Evolutionary conservation across 2,888 invertebrate genomes (phyloP).

Genomic region (Meganola albula): DNA sequence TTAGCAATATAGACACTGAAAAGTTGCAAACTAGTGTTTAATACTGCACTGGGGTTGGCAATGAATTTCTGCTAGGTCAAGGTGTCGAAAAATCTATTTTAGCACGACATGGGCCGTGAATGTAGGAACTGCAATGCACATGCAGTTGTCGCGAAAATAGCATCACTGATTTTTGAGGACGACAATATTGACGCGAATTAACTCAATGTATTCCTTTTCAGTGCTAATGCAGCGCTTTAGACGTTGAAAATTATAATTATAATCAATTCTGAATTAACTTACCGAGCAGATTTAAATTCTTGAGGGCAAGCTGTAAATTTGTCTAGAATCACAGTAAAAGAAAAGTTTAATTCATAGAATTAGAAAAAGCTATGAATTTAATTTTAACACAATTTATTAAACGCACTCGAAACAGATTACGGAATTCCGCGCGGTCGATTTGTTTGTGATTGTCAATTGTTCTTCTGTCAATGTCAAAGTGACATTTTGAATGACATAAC

Average conservation of each 20-base stretch:
- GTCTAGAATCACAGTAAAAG: no score
- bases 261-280: slow-evolving; percentile 36
- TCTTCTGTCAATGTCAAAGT: no score
- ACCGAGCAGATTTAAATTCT: slow-evolving; percentile 49
- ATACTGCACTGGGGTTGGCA: slow-evolving; percentile 36
- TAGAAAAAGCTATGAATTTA: slow-evolving; percentile 8
- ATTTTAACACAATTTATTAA: slow-evolving; percentile 20
- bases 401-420: slow-evolving; percentile 57
- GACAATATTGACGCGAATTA: slow-evolving; percentile 25
- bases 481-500: slow-evolving; percentile 27
- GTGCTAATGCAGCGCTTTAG: slow-evolving; percentile 10
- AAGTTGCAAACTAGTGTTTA: slow-evolving; percentile 35
- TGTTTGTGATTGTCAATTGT: slow-evolving; percentile 37
- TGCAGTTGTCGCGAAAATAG: slow-evolving; percentile 2
- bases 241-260: no score
- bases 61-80: slow-evolving; percentile 54
- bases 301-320: slow-evolving; percentile 30
- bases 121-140: slow-evolving; percentile 24
- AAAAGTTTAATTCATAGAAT: slow-evolving; percentile 31
- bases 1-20: no score
- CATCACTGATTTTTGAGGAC: neutral
- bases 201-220: slow-evolving; percentile 38
- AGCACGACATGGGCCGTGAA: slow-evolving; percentile 26
- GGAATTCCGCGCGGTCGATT: slow-evolving; percentile 45
- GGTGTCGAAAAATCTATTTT: slow-evolving; percentile 47